These are phyloP conservation scores for Melospiza melodia DNA, from an alignment of 2,113 vertebrate genomes.

Conservation along the genomic window DNA sequence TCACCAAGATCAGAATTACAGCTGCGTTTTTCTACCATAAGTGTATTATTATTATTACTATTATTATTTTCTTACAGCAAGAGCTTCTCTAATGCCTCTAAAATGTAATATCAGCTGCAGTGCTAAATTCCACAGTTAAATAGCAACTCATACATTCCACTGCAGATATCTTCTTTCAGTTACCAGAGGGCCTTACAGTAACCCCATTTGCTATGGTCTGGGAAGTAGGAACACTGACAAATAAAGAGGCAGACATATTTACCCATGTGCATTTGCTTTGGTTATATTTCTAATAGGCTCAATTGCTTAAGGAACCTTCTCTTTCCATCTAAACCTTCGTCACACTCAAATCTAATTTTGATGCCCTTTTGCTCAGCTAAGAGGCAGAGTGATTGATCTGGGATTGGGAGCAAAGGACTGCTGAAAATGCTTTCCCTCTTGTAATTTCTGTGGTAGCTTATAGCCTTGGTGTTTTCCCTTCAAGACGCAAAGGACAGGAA, in stretches of 20 bases:
- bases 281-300: conserved; percentile 1
- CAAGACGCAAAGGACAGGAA: neutral
- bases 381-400: conserved; percentile 13
- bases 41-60: neutral
- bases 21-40: neutral
- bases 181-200: neutral
- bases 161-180: neutral
- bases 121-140: neutral
- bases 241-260: neutral
- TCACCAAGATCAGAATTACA: neutral
- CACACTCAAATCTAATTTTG: conserved; percentile 48
- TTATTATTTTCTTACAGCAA: neutral
- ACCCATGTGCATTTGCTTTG: neutral
- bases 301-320: conserved; percentile 10
- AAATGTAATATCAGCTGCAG: neutral
- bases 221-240: neutral
- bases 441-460: neutral
- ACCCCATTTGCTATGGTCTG: neutral
- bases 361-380: conserved; percentile 18
- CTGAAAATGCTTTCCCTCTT: neutral
- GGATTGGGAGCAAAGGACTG: neutral
- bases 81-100: neutral
- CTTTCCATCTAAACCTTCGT: neutral
- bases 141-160: neutral
- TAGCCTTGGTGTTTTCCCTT: neutral